These are phyloP conservation scores for Heliconius hortense DNA, from an alignment of 2,888 invertebrate species.

Conservation along the genomic window DNA sequence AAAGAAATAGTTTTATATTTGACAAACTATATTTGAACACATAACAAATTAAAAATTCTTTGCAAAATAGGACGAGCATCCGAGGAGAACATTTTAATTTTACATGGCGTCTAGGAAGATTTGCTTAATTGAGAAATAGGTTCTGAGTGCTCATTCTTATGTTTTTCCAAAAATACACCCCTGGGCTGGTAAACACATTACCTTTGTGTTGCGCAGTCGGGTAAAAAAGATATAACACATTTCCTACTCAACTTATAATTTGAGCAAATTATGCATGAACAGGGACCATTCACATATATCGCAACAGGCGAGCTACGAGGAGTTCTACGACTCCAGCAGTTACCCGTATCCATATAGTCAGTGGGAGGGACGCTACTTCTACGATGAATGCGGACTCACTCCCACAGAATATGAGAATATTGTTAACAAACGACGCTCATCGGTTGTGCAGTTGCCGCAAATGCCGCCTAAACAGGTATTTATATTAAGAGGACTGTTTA, in stretches of 20 bases:
- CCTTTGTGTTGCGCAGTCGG: no score
- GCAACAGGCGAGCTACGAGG: slow-evolving; percentile 82
- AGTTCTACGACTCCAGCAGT: slow-evolving; percentile 85
- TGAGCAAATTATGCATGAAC: slow-evolving; percentile 44
- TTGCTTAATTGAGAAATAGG: no score
- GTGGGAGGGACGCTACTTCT: slow-evolving; percentile 85
- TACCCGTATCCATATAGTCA: slow-evolving; percentile 86
- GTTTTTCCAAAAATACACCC: no score
- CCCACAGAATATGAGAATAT: slow-evolving; percentile 82
- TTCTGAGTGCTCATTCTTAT: no score
- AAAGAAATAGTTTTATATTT: no score
- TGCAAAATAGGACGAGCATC: no score
- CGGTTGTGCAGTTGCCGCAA: slow-evolving; percentile 78
- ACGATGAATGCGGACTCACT: slow-evolving; percentile 71
- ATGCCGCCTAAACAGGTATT: slow-evolving; percentile 72
- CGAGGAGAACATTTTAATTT: no score
- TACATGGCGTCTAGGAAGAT: no score
- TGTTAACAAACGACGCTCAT: slow-evolving; percentile 79
- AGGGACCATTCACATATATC: slow-evolving; percentile 79
- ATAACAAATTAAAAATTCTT: no score
- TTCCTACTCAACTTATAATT: not conserved
- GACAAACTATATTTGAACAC: no score
- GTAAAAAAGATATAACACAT: not conserved
- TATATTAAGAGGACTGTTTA: no score
- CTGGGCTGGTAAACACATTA: no score